Evolutionary conservation across 1,140 invertebrate genomes (phyloP), one percentile per base, ranked within the genome.

Genomic region (Meloidogyne chitwoodi): DNA sequence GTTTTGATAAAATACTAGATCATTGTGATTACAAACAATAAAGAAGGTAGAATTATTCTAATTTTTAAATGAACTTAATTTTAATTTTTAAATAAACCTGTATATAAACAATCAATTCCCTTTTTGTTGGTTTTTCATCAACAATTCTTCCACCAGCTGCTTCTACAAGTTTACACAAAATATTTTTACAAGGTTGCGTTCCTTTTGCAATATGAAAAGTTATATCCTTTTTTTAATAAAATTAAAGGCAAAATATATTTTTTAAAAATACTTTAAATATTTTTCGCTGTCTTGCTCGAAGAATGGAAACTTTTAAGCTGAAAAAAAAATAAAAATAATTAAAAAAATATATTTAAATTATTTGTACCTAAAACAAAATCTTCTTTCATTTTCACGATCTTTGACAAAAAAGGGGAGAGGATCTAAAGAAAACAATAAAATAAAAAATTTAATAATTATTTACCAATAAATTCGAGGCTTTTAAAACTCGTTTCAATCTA

Each of bases 371-470:
- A 74, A 79, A 34, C 79, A 31, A 29, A 68, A 80, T 24, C 71
- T 76, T 31, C 70, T 56, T 71, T 80, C 79, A 48, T 80, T 82
- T 31, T 80, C 79, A 16, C 27, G 12, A 34, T 80, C 79, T 6
- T 68, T 44, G 8, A 82, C 79, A 34, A 80, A 71, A 34, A 81
- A 80, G 34, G 65, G 74, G 19, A 82, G 38, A 19, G 74, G 41
- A 68, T 82, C 79, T 80, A 11, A 67, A 81, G 41, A 6, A 27
- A 26, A 29, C 22, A 22, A 12, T 27, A 71, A 73, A 63, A 73
- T 4, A 3, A 14, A 62, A 27, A 16, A 11, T 70, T 27, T 3
- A 61, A 26, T n/a, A n/a, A 5, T 70, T 69, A 75, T 48, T 79
- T 34, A 80, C 79, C 78, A 29, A 80, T 22, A 27, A 81, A 74